Evolutionary conservation across 2,888 invertebrate species (phyloP), one percentile per base, ranked within the genome.

Genomic region (Homarus gammarus): DNA sequence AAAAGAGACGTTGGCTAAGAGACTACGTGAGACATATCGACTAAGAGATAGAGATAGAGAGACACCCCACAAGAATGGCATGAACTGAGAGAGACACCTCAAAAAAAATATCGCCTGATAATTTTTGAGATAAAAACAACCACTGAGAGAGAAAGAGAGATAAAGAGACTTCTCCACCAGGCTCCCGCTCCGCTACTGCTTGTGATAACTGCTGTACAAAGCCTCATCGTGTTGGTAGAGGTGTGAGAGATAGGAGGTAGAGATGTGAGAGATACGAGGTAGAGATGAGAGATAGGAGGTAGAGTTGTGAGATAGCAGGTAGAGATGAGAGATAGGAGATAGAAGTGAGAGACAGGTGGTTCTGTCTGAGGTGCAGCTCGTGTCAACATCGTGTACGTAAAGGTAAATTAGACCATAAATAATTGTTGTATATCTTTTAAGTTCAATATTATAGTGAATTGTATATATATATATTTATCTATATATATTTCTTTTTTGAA

Each of bases 131-230:
- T 3, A 70, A 5, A 70, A 12, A 27, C 31, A 27, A 2, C 8
- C 0, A 27, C 10, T 27, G 70, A 70, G 70, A 70, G 15, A 70
- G 36, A 70, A 31, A 70, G 22, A 31, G 3, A 38, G 38, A 38
- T 0, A 70, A 18, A 70, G 10, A 27, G 31, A 27, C 31, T 18
- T 33, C 27, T 8, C 27, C 31, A 36, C n/a, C 38, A 70, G 33
- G 44, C 49, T 77, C 77, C 44, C 44, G 75, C 40, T 33, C 49
- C 33, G 49, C 49, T 49, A 31, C 77, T 49, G 33, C 33, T 61
- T 61, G 81, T 81, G 81, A 81, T 81, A 81, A 36, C 40, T 81
- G 61, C 36, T 81, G 81, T 81, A 81, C 81, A 81, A 81, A 81
- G 18, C 49, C 3, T 44, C 49, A 31, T 49, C 72, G 3, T 31